Conservation (phyloP, 2,888 invertebrate genomes). For the Plagodis pulveraria region DNA sequence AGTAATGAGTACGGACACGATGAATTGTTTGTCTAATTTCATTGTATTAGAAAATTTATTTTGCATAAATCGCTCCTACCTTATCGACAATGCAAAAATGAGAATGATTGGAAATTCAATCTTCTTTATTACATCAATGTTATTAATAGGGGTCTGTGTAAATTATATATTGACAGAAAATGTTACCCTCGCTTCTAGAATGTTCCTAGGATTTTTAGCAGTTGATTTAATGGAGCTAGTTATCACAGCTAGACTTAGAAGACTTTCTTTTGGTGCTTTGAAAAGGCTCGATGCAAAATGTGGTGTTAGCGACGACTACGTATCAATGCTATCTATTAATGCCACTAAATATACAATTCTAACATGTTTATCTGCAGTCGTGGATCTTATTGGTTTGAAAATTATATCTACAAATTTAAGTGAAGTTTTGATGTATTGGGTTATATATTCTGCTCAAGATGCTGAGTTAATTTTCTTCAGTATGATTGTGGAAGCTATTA, state of each 20-base stretch:
- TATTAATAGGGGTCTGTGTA: constrained; percentile 28
- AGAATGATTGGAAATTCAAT: constrained; percentile 48
- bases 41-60: constrained; percentile 55
- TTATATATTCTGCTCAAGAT: constrained; percentile 59
- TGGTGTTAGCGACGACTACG: constrained; percentile 40
- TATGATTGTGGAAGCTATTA: constrained; percentile 57
- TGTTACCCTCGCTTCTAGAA: constrained; percentile 16
- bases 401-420: constrained; percentile 32
- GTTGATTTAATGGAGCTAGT: constrained; percentile 45
- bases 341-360: constrained; percentile 31
- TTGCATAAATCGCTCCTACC: constrained; percentile 59
- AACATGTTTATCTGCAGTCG: constrained; percentile 38
- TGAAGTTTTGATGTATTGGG: constrained; percentile 40
- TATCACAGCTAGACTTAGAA: constrained; percentile 37
- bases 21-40: constrained; percentile 41
- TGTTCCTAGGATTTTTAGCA: constrained; percentile 43
- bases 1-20: constrained; percentile 33
- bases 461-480: constrained; percentile 57
- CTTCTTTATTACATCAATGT: constrained; percentile 29
- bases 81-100: constrained; percentile 39
- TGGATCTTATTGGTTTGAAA: constrained; percentile 50
- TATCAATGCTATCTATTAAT: constrained; percentile 35
- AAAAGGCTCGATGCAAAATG: constrained; percentile 56
- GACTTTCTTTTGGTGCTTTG: constrained; percentile 44
- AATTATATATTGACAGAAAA: constrained; percentile 41